Conservation (phyloP, 2,113 vertebrate genomes). For the Pedetes capensis region DNA sequence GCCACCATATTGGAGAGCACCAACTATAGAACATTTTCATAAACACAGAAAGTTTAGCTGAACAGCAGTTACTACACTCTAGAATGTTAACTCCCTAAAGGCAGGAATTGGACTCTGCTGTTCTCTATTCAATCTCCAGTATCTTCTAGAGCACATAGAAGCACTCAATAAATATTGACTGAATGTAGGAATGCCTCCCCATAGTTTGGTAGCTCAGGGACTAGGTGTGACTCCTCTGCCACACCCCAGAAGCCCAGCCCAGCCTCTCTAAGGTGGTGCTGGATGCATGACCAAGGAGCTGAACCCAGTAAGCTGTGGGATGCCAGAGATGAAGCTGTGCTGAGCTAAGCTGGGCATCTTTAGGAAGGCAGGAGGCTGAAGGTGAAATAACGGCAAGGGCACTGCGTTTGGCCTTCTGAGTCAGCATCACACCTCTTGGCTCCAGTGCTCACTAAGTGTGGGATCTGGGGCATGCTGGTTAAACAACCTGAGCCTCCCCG, state of each 20-base stretch:
- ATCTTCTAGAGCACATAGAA: neutral
- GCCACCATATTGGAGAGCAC: neutral
- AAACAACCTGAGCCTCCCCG: neutral
- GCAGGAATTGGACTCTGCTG: constrained; percentile 1
- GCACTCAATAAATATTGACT: neutral
- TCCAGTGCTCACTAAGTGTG: neutral
- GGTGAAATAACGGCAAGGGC: constrained; percentile 10
- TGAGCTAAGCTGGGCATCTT: neutral
- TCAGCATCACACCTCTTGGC: neutral
- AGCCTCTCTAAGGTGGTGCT: neutral
- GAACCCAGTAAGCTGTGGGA: neutral
- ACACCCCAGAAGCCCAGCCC: neutral
- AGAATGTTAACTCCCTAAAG: neutral
- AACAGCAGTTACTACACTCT: neutral
- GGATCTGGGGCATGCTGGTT: neutral
- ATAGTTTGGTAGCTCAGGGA: neutral
- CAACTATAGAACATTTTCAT: constrained; percentile 9
- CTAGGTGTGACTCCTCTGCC: neutral
- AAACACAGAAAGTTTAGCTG: neutral
- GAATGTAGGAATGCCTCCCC: neutral
- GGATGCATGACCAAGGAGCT: neutral
- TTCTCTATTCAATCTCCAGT: neutral
- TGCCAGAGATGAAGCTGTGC: neutral
- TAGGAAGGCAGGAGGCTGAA: neutral
- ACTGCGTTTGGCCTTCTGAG: neutral